Percentiles rank a stretch among this genome's conserved stretches.
Evolutionary conservation across 2,797 vertebrate species (phyloP).

Genomic region (Apodemus agrarius): DNA sequence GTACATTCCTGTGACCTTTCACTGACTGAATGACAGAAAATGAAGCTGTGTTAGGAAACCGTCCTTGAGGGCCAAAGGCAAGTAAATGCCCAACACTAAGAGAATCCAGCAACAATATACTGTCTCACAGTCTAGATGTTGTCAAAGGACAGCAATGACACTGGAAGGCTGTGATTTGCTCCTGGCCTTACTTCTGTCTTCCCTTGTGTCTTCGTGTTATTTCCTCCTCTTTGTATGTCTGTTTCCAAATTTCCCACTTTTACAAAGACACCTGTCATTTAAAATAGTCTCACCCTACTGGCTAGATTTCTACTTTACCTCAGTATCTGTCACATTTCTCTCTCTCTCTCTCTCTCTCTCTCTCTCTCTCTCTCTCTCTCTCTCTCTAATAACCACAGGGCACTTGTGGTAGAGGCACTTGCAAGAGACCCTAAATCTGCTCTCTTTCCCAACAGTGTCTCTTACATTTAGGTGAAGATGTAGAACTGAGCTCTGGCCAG

Average conservation of each 20-base stretch:
- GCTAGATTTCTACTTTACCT: neutral
- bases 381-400: neutral
- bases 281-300: neutral
- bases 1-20: neutral
- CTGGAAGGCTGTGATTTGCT: neutral
- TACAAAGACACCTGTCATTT: neutral
- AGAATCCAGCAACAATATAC: neutral
- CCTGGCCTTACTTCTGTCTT: neutral
- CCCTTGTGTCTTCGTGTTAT: neutral
- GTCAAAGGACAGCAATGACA: neutral
- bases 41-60: neutral
- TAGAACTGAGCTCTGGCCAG: neutral
- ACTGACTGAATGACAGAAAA: neutral
- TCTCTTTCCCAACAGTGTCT: neutral
- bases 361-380: no score
- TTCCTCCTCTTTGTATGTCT: neutral
- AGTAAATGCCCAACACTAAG: neutral
- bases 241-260: constrained; percentile 1
- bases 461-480: neutral
- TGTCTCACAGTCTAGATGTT: constrained; percentile 9
- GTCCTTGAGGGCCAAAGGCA: neutral
- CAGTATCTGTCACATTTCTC: neutral
- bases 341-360: neutral
- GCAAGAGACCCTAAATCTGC: neutral
- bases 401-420: neutral